These are phyloP conservation scores for Lasioglossum figueresi DNA, from an alignment of 2,888 invertebrate species.

Conservation along the genomic window DNA sequence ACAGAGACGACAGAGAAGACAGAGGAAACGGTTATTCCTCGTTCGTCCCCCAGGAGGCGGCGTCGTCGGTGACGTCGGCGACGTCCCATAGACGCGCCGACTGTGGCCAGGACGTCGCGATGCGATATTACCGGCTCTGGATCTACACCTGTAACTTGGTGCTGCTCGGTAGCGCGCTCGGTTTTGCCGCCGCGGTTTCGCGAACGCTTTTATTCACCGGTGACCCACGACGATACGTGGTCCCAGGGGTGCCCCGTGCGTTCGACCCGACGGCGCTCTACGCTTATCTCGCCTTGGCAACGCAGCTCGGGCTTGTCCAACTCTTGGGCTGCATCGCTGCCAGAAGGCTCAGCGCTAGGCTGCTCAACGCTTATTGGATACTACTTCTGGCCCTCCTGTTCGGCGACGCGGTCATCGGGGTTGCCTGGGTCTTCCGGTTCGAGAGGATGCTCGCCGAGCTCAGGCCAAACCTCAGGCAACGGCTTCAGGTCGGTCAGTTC, in stretches of 20 bases:
- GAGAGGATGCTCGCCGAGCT: slow-evolving; percentile 91
- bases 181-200: slow-evolving; percentile 91
- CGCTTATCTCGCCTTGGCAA: slow-evolving; percentile 92
- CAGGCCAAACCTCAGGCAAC: slow-evolving; percentile 87
- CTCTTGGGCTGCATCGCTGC: slow-evolving; percentile 93
- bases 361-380: slow-evolving; percentile 94
- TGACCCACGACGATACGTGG: slow-evolving; percentile 89
- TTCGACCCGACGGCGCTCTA: slow-evolving; percentile 93
- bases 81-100: slow-evolving; percentile 74
- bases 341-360: slow-evolving; percentile 90
- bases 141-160: slow-evolving; percentile 96
- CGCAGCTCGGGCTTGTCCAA: slow-evolving; percentile 89
- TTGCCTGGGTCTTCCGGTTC: slow-evolving; percentile 93
- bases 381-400: slow-evolving; percentile 91
- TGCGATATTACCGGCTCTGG: slow-evolving; percentile 95
- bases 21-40: slow-evolving; percentile 24
- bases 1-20: slow-evolving; percentile 45
- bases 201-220: slow-evolving; percentile 87
- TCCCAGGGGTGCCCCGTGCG: slow-evolving; percentile 89
- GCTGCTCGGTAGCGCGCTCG: slow-evolving; percentile 92
- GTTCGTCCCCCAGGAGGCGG: slow-evolving; percentile 66
- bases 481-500: slow-evolving; percentile 85
- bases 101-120: slow-evolving; percentile 87
- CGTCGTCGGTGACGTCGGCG: slow-evolving; percentile 73
- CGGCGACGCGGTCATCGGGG: slow-evolving; percentile 93